Conservation (phyloP, 92 coral and sea anemone species). For the Nematostella vectensis region DNA sequence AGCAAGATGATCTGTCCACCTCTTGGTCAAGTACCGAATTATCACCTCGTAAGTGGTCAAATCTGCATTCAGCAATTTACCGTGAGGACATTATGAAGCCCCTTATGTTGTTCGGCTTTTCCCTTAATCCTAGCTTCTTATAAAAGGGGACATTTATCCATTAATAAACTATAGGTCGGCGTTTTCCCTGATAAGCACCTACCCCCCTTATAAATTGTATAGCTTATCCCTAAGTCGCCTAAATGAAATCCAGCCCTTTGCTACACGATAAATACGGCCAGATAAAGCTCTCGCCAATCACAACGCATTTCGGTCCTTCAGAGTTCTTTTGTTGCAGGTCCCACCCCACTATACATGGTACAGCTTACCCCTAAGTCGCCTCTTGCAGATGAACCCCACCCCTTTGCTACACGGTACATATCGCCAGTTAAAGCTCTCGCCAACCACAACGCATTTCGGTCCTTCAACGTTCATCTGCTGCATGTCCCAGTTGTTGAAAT, state of each 20-base stretch:
- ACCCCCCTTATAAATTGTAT: too few species aligned
- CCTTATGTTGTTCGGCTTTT: too few species aligned
- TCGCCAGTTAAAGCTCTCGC: slow-evolving; percentile 67
- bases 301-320: slow-evolving; percentile 62
- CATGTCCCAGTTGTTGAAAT: slow-evolving; percentile 58
- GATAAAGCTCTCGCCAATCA: slow-evolving; percentile 40
- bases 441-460: slow-evolving; percentile 54
- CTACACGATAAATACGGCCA: slow-evolving; percentile 78
- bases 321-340: slow-evolving; percentile 41
- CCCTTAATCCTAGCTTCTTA: too few species aligned
- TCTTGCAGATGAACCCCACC: slow-evolving; percentile 78
- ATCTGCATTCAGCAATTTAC: too few species aligned
- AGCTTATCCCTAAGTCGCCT: too few species aligned
- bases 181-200: too few species aligned
- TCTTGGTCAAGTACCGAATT: slow-evolving; percentile 60
- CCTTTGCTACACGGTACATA: slow-evolving; percentile 60
- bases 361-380: slow-evolving; percentile 76
- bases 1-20: slow-evolving; percentile 81
- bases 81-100: not conserved
- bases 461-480: slow-evolving; percentile 49
- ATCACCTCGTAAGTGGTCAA: slow-evolving; percentile 46
- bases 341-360: too few species aligned
- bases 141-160: too few species aligned
- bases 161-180: too few species aligned
- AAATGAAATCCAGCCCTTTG: slow-evolving; percentile 62